Evolutionary conservation across 2,113 vertebrate genomes (phyloP).

Genomic region (Aptenodytes forsteri): DNA sequence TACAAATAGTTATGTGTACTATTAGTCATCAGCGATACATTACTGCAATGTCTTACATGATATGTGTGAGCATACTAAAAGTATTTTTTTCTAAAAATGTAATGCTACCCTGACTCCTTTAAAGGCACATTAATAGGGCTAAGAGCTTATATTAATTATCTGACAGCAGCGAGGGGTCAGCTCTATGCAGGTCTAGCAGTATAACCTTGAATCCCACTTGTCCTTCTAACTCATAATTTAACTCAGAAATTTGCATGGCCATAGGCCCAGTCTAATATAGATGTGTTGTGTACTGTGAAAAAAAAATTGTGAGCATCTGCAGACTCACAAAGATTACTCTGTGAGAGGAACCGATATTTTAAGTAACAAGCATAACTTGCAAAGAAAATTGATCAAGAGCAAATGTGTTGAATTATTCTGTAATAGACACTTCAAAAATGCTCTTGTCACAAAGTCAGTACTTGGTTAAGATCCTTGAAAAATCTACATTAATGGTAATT

Average conservation of each 20-base stretch:
- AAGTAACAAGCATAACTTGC: background rate
- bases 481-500: background rate
- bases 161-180: background rate
- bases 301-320: background rate
- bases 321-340: background rate
- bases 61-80: background rate
- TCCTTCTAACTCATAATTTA: background rate
- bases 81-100: background rate
- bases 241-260: background rate
- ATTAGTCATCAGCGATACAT: background rate
- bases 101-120: background rate
- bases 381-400: background rate
- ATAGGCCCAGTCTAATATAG: background rate
- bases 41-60: background rate
- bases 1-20: background rate
- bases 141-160: background rate
- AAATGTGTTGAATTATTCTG: background rate
- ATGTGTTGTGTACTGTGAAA: background rate
- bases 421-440: background rate
- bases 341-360: background rate
- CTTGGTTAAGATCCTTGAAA: background rate
- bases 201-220: background rate
- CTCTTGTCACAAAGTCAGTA: background rate
- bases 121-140: background rate
- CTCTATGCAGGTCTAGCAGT: background rate